phyloP scores from a whole-genome alignment of 2,888 invertebrate species.

The Heliconius hortense region DNA sequence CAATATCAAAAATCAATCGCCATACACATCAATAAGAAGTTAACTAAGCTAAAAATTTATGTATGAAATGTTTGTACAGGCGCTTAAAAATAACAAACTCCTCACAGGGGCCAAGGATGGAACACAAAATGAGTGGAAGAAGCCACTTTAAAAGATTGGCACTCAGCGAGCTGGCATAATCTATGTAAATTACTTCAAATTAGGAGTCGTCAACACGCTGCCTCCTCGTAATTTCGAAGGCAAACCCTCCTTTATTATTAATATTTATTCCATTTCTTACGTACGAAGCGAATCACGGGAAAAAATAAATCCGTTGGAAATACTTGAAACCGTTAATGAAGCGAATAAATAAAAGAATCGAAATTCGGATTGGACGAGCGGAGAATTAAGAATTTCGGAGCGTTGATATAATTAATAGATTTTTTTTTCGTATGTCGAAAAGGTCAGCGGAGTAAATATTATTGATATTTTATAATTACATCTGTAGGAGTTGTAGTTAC shows the following conservation, averaged over 20 bases:
- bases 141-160: constrained; percentile 82
- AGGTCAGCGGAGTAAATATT: not conserved
- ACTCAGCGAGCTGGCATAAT: constrained; percentile 81
- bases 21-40: constrained; percentile 35
- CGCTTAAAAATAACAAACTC: constrained; percentile 73
- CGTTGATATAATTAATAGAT: constrained; percentile 4
- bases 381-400: constrained; percentile 34
- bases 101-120: constrained; percentile 67
- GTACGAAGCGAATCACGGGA: constrained; percentile 60
- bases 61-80: constrained; percentile 43
- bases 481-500: too few species aligned
- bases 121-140: constrained; percentile 77
- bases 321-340: constrained; percentile 68
- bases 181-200: constrained; percentile 82
- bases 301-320: constrained; percentile 63
- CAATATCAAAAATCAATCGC: constrained; percentile 2
- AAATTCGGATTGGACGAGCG: constrained; percentile 39
- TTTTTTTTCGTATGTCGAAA: not conserved
- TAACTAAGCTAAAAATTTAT: constrained; percentile 42
- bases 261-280: constrained; percentile 78
- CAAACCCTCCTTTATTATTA: constrained; percentile 81
- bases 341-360: constrained; percentile 63
- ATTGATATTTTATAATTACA: not conserved
- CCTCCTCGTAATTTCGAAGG: constrained; percentile 75
- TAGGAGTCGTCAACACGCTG: constrained; percentile 80